Percentiles rank a stretch among this genome's conserved stretches.
These are phyloP conservation scores for Lasius fuliginosus DNA, from an alignment of 2,888 invertebrate species.

Conservation along the genomic window DNA sequence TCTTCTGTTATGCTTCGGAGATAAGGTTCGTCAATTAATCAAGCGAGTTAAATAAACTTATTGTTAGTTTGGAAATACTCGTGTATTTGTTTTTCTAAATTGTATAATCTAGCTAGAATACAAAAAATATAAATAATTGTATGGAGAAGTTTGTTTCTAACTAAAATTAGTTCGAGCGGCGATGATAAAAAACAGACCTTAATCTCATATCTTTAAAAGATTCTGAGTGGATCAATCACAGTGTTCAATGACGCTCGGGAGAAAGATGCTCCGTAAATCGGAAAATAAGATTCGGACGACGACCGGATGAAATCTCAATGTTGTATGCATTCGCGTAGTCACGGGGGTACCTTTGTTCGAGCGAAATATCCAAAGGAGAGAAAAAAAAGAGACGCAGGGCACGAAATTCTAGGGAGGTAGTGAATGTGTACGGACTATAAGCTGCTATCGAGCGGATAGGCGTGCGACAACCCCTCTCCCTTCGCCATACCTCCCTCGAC, in stretches of 20 bases:
- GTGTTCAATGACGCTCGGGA: conserved; percentile 12
- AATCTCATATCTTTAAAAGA: conserved; percentile 24
- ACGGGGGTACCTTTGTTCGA: conserved; percentile 25
- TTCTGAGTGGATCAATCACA: conserved; percentile 12
- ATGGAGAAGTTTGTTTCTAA: conserved; percentile 8
- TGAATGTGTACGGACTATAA: conserved; percentile 84
- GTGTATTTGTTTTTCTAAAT: background rate
- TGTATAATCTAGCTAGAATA: background rate
- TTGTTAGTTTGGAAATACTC: background rate
- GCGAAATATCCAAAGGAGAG: conserved; percentile 35
- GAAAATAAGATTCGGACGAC: conserved; percentile 14
- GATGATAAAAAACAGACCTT: background rate
- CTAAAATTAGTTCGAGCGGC: background rate
- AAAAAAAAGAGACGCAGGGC: conserved; percentile 63
- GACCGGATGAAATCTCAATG: conserved; percentile 31
- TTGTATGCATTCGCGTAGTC: conserved; percentile 33
- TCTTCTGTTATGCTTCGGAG: background rate
- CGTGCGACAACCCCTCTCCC: conserved; percentile 80
- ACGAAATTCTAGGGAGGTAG: conserved; percentile 76
- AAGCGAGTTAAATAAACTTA: conserved; percentile 2
- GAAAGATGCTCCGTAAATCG: conserved; percentile 16
- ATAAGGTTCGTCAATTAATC: background rate
- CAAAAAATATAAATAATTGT: background rate
- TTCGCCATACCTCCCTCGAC: conserved; percentile 69
- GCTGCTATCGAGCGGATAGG: conserved; percentile 86